Evolutionary conservation across 2,888 invertebrate species (phyloP), one percentile per base, ranked within the genome.

Genomic region (Piscicola geometra): DNA sequence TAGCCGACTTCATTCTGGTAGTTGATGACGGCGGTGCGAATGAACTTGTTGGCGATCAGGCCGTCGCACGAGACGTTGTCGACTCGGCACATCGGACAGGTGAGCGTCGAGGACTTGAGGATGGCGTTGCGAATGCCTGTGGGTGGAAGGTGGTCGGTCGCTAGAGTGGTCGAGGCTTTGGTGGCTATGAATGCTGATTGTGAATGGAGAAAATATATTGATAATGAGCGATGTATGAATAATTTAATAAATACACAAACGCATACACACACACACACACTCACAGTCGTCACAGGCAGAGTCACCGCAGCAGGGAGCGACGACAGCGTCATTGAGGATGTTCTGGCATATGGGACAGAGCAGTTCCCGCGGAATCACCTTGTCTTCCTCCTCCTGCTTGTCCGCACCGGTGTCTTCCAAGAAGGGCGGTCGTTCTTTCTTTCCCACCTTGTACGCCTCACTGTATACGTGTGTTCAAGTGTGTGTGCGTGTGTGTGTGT

Each of bases 231-330:
- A 21, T 28, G n/a, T 5, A 64, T 28, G 21, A 3, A 12, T 30
- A 21, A 3, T 28, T 28, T 9, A 5, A 64, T n/a, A 64, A 3
- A 64, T 9, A n/a, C n/a, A 64, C 64, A 64, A 3, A 30, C 64
- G 9, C 64, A 64, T 9, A 41, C 41, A 41, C 41, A 41, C 41
- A 41, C 41, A 41, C 41, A 41, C 41, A 41, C 41, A 87, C 90
- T 89, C 88, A 92, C 99, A 99, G 86, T 98, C 97, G 86, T 98
- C 97, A 86, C 99, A 99, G 87, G 94, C 99, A 15, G 95, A 95
- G 86, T 93, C 93, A 1, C 97, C 98, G 86, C 99, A 99, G 85
- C 98, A 99, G 0, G 95, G 94, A 84, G 96, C 94, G 90, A 98
- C 92, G 36, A 98, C 96, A 52, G 98, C 98, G 86, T 99, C 98